These are phyloP conservation scores for Clytia hemisphaerica DNA, from an alignment of 30 jellyfish, hydroid and myxozoan genomes.

Conservation along the genomic window DNA sequence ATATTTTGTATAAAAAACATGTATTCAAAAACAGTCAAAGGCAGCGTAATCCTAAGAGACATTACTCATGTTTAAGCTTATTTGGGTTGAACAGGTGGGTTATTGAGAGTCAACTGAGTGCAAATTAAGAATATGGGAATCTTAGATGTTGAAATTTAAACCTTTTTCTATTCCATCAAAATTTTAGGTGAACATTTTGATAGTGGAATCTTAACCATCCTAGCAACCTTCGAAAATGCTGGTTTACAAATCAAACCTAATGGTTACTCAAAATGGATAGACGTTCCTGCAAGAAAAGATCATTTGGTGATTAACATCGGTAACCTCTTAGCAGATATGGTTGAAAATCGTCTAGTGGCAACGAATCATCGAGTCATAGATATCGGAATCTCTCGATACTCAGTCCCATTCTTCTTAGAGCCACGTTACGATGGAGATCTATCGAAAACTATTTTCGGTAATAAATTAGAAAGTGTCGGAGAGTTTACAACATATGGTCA, in stretches of 20 bases:
- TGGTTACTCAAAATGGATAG: constrained; percentile 55
- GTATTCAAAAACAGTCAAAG: no score
- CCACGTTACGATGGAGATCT: constrained; percentile 65
- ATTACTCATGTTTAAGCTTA: no score
- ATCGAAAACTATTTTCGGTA: constrained; percentile 55
- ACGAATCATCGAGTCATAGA: constrained; percentile 81
- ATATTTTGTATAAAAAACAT: no score
- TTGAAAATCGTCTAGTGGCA: constrained; percentile 39
- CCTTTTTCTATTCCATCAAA: no score
- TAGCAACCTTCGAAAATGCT: constrained; percentile 49
- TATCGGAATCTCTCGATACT: constrained; percentile 51
- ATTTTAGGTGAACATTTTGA: constrained; percentile 73
- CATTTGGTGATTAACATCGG: constrained; percentile 55
- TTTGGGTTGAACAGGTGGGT: no score
- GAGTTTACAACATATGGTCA: constrained; percentile 59
- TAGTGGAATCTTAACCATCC: constrained; percentile 43
- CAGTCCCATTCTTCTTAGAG: constrained; percentile 71
- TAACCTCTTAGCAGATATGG: constrained; percentile 35
- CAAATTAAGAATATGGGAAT: no score
- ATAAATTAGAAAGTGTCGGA: constrained; percentile 24
- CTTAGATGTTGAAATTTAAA: no score
- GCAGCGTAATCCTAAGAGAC: no score
- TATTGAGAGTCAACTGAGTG: no score
- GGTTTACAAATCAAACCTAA: constrained; percentile 70
- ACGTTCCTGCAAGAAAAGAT: constrained; percentile 49